These are phyloP conservation scores for Agrenia bidenticulata DNA, from an alignment of 2,888 invertebrate genomes.

Conservation along the genomic window DNA sequence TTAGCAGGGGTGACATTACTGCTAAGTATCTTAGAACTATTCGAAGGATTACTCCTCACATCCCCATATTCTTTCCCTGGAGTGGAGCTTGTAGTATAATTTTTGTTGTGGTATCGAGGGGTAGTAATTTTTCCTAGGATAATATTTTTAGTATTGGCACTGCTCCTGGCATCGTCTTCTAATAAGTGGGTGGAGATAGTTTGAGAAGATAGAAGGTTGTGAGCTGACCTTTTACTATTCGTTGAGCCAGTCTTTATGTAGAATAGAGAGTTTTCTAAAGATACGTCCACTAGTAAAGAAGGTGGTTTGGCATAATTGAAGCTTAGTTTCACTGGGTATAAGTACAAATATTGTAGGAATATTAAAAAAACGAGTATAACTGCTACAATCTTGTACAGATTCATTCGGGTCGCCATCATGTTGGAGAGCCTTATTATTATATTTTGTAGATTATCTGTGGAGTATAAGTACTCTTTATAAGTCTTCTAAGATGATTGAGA, in stretches of 20 bases:
- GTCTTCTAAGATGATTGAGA: too few relatives aligned
- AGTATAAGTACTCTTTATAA: too few relatives aligned
- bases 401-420: background rate
- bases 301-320: constrained; percentile 7
- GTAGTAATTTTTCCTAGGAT: background rate
- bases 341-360: constrained; percentile 47
- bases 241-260: constrained; percentile 17
- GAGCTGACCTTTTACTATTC: constrained; percentile 20
- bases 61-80: too few relatives aligned
- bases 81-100: too few relatives aligned
- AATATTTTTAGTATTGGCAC: constrained; percentile 3
- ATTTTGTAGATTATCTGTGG: background rate
- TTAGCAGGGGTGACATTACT: too few relatives aligned
- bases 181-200: constrained; percentile 4
- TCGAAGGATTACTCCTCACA: too few relatives aligned
- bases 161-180: background rate
- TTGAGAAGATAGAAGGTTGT: too few relatives aligned
- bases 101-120: background rate
- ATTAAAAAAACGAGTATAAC: constrained; percentile 32
- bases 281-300: background rate
- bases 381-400: background rate
- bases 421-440: background rate
- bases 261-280: constrained; percentile 22
- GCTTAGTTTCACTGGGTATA: constrained; percentile 41
- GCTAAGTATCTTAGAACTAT: too few relatives aligned